Conservation (phyloP, 2,888 invertebrate genomes). For the Vandiemenella viatica region DNA sequence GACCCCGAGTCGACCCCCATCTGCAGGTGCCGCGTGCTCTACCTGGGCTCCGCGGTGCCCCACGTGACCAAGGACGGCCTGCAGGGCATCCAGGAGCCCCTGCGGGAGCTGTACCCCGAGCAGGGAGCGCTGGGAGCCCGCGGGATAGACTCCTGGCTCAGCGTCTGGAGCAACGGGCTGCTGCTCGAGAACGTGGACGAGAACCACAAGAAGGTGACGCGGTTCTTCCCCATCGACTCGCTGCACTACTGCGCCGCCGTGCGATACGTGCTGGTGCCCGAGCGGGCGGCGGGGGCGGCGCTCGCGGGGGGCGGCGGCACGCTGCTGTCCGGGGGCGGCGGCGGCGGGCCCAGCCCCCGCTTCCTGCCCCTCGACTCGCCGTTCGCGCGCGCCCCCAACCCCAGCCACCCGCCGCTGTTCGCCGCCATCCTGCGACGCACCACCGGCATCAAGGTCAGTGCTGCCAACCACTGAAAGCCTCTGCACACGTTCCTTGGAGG, state of each 20-base stretch:
- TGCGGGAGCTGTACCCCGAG: slow-evolving; percentile 89
- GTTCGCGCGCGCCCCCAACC: slow-evolving; percentile 81
- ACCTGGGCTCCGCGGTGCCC: slow-evolving; percentile 90
- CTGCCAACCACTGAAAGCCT: too few relatives aligned
- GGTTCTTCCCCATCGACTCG: slow-evolving; percentile 91
- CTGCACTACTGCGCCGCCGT: slow-evolving; percentile 93
- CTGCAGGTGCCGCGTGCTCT: slow-evolving; percentile 90
- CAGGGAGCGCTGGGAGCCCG: slow-evolving; percentile 77
- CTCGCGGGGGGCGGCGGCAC: slow-evolving; percentile 25
- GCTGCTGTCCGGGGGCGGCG: slow-evolving; percentile 24
- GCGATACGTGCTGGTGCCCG: slow-evolving; percentile 60
- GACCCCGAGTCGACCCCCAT: slow-evolving; percentile 70
- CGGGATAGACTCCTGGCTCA: slow-evolving; percentile 91
- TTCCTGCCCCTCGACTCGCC: slow-evolving; percentile 93
- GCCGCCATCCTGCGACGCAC: slow-evolving; percentile 92
- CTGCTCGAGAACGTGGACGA: slow-evolving; percentile 91
- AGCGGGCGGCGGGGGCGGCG: slow-evolving; percentile 25
- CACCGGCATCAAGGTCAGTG: slow-evolving; percentile 90
- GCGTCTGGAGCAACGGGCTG: slow-evolving; percentile 94
- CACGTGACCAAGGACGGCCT: slow-evolving; percentile 96
- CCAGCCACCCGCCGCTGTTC: slow-evolving; percentile 89
- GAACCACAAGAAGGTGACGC: slow-evolving; percentile 80
- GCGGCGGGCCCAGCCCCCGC: slow-evolving; percentile 52
- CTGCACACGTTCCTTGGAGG: too few relatives aligned
- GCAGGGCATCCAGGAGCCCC: slow-evolving; percentile 91